These are phyloP conservation scores for Actinemys pallida DNA, from an alignment of 2,113 vertebrate genomes.

Conservation along the genomic window DNA sequence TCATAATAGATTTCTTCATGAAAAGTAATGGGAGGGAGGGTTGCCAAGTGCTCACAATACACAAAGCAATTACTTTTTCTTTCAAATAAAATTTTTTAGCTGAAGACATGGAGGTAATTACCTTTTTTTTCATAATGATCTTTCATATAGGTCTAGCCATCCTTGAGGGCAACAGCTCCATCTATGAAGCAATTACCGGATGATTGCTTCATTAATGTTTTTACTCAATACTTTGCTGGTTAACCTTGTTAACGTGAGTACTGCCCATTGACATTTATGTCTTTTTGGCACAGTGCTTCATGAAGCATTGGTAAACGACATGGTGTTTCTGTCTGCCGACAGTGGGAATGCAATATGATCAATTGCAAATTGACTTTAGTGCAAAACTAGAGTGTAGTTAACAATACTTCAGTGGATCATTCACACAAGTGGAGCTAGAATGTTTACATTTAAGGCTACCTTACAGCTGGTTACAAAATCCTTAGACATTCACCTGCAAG, in stretches of 20 bases:
- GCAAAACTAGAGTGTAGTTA: slow-evolving; percentile 61
- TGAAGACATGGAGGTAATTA: slow-evolving; percentile 41
- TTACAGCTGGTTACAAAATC: slow-evolving; percentile 62
- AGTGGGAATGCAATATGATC: slow-evolving; percentile 55
- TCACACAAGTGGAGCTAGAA: slow-evolving; percentile 55
- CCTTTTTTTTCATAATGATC: background rate
- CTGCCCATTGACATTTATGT: slow-evolving; percentile 71
- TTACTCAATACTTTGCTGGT: slow-evolving; percentile 46
- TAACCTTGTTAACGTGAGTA: slow-evolving; percentile 64
- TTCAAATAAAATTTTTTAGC: slow-evolving; percentile 34
- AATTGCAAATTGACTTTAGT: slow-evolving; percentile 51
- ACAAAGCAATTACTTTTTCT: slow-evolving; percentile 9
- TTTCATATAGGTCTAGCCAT: slow-evolving; percentile 30
- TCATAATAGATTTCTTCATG: background rate
- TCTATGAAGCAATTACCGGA: slow-evolving; percentile 40
- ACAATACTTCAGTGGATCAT: slow-evolving; percentile 66
- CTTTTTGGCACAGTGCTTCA: slow-evolving; percentile 54
- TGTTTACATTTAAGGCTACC: slow-evolving; percentile 62
- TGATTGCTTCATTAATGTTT: slow-evolving; percentile 57
- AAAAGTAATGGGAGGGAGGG: background rate
- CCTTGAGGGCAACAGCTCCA: slow-evolving; percentile 39
- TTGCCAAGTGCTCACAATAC: background rate
- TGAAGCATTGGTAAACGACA: slow-evolving; percentile 61
- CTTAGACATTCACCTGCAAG: background rate
- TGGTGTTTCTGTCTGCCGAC: slow-evolving; percentile 60